Evolutionary conservation across 1,140 invertebrate species (phyloP), one percentile per base, ranked within the genome.

Genomic region (Cheumatopsyche charites): DNA sequence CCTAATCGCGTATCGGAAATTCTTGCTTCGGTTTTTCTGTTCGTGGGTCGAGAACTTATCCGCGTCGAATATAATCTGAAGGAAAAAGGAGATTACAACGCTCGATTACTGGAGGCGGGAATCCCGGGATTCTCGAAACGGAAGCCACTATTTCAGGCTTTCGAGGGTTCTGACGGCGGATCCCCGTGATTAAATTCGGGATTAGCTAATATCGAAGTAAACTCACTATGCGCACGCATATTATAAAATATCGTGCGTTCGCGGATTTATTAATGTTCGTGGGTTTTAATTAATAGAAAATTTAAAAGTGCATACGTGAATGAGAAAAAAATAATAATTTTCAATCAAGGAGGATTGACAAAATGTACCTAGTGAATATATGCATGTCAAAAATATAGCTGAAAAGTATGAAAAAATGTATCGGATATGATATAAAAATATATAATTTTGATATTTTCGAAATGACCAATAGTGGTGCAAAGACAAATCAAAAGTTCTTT

Each of bases 231-330:
- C 7, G 21, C 12, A 21, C 55, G 11, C 21, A 25, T 36, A 36
- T 4, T 4, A 36, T 36, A 36, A 4, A 4, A 36, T 36, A 36
- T 36, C 23, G 21, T 13, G 25, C 55, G 13, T 23, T 58, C 12
- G 29, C 29, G 29, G 7, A 58, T 58, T 52, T 9, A 58, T 58
- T 58, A 58, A 25, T 58, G 25, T 47, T 47, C 55, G 19, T 58
- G 21, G 21, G 55, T 58, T 58, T 58, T 58, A 58, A 58, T 58
- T 58, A 58, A 58, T 58, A 3, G 21, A 58, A 58, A 25, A 23
- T 58, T 58, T 15, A 52, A 52, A 52, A 7, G n/a, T 52, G n/a
- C n/a, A n/a, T n/a, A n/a, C n/a, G n/a, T n/a, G n/a, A n/a, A n/a
- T n/a, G n/a, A n/a, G n/a, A n/a, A n/a, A n/a, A n/a, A n/a, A n/a